Conservation (phyloP, 2,797 vertebrate species). For the Pangasius djambal region DNA sequence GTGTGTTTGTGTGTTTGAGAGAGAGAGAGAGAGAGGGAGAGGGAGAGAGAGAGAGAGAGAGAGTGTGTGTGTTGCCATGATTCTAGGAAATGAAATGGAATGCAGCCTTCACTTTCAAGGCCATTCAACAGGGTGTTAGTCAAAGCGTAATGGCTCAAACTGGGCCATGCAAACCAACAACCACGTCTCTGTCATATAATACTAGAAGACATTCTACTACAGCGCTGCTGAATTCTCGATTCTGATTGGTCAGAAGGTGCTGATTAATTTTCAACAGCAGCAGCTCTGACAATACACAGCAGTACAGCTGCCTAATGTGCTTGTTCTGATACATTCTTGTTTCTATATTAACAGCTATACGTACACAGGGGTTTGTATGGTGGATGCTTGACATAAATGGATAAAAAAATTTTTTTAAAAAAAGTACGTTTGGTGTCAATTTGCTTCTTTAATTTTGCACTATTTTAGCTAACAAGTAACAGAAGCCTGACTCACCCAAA, state of each 20-base stretch:
- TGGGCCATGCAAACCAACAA: slow-evolving; percentile 1
- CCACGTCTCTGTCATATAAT: neutral
- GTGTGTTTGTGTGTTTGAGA: neutral
- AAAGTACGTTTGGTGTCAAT: neutral
- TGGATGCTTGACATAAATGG: neutral
- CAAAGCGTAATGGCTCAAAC: neutral
- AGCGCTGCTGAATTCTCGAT: neutral
- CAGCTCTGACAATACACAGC: neutral
- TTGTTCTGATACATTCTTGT: neutral
- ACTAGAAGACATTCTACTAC: neutral
- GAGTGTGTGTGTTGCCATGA: slow-evolving; percentile 26
- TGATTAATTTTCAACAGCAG: neutral
- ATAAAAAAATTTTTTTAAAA: neutral
- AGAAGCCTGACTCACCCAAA: neutral
- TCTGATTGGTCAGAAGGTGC: neutral
- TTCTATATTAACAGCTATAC: neutral
- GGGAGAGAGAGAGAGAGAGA: no score
- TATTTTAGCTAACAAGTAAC: neutral
- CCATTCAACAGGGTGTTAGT: neutral
- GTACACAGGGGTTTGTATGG: neutral
- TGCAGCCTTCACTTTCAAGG: slow-evolving; percentile 25
- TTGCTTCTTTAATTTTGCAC: neutral
- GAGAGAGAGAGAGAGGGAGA: no score
- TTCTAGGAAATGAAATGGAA: slow-evolving; percentile 38
- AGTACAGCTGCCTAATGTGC: neutral